Conservation (phyloP, 2,888 invertebrate genomes). For the Pardosa pseudoannulata region DNA sequence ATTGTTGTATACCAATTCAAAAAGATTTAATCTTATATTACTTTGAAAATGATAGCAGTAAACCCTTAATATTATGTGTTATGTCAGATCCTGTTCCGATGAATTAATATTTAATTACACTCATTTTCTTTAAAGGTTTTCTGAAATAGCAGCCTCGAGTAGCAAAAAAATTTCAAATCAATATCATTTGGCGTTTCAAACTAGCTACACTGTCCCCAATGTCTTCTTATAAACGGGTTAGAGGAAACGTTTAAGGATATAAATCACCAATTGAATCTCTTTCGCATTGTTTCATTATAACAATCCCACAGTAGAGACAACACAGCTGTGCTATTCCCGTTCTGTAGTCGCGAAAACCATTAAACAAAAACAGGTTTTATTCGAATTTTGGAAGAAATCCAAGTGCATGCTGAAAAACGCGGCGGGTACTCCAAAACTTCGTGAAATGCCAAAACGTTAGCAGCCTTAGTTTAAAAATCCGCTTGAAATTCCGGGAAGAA, state of each 20-base stretch:
- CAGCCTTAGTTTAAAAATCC: background rate
- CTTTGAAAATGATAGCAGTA: too few relatives aligned
- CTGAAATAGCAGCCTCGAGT: too few relatives aligned
- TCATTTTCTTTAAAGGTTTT: too few relatives aligned
- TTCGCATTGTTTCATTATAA: background rate
- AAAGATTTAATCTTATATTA: too few relatives aligned
- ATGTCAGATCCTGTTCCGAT: too few relatives aligned
- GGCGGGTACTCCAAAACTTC: background rate
- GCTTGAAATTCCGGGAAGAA: background rate
- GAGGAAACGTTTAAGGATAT: background rate
- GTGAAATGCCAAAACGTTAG: background rate
- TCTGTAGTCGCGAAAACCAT: background rate
- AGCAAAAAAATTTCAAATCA: too few relatives aligned
- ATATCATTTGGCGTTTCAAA: background rate
- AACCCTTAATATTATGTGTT: too few relatives aligned
- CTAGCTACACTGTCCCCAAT: background rate
- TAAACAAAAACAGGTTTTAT: conserved; percentile 5
- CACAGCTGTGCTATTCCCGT: background rate
- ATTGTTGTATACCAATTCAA: too few relatives aligned
- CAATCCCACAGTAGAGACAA: background rate
- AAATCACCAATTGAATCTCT: conserved; percentile 1
- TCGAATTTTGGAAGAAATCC: conserved; percentile 8
- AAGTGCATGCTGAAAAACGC: background rate
- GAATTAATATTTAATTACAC: too few relatives aligned
- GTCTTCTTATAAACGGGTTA: background rate